Evolutionary conservation across 2,888 invertebrate genomes (phyloP), one percentile per base, ranked within the genome.

Genomic region (Panorpa germanica): DNA sequence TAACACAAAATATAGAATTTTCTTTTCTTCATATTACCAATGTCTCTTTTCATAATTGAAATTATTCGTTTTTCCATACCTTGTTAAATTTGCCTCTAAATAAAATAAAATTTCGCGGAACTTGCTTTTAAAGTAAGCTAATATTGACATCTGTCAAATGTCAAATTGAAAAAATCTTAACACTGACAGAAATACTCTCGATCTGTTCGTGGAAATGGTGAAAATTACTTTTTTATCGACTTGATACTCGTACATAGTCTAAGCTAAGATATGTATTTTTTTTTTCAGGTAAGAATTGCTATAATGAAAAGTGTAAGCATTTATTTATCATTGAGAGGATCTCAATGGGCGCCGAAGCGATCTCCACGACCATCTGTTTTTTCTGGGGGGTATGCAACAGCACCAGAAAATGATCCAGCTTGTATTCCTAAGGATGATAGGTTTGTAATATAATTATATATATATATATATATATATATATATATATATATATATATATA

Each of bases 231-330:
- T n/a, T 11, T 5, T 7, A 27, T 18, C 19, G 14, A 13, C 18
- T 12, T 10, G 4, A 3, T 16, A 3, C 22, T 12, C 7, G 7
- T 7, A 11, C n/a, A 25, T 30, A 15, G 16, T 16, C 4, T 12
- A n/a, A n/a, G n/a, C n/a, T n/a, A n/a, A n/a, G n/a, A 29, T 25
- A 13, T 25, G 16, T 14, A 11, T 13, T 11, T n/a, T 17, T 25
- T 29, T 11, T 37, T 38, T 3, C 30, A 61, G 60, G 60, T 61
- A 7, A 52, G 57, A 20, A 40, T 53, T 10, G 59, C 54, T 20
- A 42, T 61, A 35, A 44, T 53, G 14, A 59, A 59, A 42, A 59
- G 55, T 33, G 35, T 61, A 23, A 45, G 51, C 12, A 52, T 55
- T 13, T 57, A 55, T 37, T 49, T 58, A 47, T 55, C 56, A 4